Percentiles rank a stretch among this genome's conserved stretches.
These are phyloP conservation scores for Mastacembelus armatus DNA, from an alignment of 2,797 vertebrate genomes.

Conservation along the genomic window DNA sequence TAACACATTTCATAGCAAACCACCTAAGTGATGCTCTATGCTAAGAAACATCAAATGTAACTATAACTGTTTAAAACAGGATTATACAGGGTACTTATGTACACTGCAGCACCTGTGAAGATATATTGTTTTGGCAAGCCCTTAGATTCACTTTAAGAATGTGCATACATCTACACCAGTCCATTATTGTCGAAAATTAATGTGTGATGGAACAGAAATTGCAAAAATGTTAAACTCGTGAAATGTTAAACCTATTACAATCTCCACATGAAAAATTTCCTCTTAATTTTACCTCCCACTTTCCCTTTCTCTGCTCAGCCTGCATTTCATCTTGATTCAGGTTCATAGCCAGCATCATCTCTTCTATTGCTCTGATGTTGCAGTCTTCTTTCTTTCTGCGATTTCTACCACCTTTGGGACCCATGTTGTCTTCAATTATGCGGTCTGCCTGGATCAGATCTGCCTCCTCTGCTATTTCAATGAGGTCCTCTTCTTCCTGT, in stretches of 20 bases:
- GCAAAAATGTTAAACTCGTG: too few species aligned
- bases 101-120: too few species aligned
- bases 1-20: not conserved
- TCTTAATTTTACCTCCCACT: slow-evolving; percentile 75
- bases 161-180: not conserved
- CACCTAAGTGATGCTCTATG: not conserved
- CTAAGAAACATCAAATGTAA: not conserved
- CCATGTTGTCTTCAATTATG: slow-evolving; percentile 85
- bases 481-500: slow-evolving; percentile 79
- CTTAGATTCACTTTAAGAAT: not conserved
- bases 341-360: slow-evolving; percentile 83
- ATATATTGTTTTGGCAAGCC: too few species aligned
- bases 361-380: slow-evolving; percentile 74
- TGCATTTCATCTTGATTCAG: slow-evolving; percentile 70
- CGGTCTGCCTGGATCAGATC: slow-evolving; percentile 90
- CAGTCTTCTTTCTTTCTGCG: slow-evolving; percentile 2
- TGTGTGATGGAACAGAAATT: not conserved
- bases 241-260: slow-evolving; percentile 6
- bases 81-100: too few species aligned
- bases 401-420: slow-evolving; percentile 20
- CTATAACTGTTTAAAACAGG: too few species aligned
- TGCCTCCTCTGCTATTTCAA: slow-evolving; percentile 89
- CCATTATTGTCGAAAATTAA: not conserved
- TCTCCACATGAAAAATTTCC: not conserved
- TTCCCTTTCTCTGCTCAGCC: slow-evolving; percentile 45